Base-by-base conservation (phyloP, 2,888 invertebrate genomes). In the Physocephala rufipes region DNA sequence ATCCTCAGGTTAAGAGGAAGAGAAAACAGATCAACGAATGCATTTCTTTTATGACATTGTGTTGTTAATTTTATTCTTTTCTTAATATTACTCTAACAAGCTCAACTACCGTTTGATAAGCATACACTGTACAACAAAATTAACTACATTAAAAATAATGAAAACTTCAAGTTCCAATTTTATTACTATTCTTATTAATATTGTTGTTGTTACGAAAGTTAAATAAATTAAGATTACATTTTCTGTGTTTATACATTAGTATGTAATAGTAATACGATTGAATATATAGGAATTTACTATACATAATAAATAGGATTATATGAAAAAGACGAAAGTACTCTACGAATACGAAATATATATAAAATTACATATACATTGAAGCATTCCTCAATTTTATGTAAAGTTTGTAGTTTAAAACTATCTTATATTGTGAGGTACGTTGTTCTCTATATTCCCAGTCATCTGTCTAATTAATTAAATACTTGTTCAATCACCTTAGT, bases 121-220 rank as follows among this genome's bases (percentile, higher is more conserved):
- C 9, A 26, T 9, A 66, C 16, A 66, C 28, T 36, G 36, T 36
- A 36, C 36, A 36, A 36, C 36, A 36, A 36, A 26, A 53, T 43
- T 70, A 55, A 70, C 53, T 53, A 62, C 16, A 68, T 26, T 59
- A 58, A 61, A 71, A 36, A 36, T 7, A 36, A 7, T 15, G 58
- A n/a, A 13, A 26, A 49, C 45, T 67, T 67, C 13, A 43, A 58
- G 67, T 67, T 67, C 58, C 43, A 67, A 24, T 67, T 45, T 26
- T 67, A 45, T 43, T 58, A 24, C 24, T 26, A 63, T 63, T n/a
- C n/a, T n/a, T n/a, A n/a, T n/a, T n/a, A n/a, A n/a, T 47, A 26
- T 63, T 63, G 47, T 47, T 63, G 28, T 45, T 63, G 24, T 58
- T 49, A 16, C 13, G 2, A n/a, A 49, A 49, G 3, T n/a, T n/a